Evolutionary conservation across 1,140 invertebrate species (phyloP), one percentile per base, ranked within the genome.

Genomic region (Diabrotica undecimpunctata): DNA sequence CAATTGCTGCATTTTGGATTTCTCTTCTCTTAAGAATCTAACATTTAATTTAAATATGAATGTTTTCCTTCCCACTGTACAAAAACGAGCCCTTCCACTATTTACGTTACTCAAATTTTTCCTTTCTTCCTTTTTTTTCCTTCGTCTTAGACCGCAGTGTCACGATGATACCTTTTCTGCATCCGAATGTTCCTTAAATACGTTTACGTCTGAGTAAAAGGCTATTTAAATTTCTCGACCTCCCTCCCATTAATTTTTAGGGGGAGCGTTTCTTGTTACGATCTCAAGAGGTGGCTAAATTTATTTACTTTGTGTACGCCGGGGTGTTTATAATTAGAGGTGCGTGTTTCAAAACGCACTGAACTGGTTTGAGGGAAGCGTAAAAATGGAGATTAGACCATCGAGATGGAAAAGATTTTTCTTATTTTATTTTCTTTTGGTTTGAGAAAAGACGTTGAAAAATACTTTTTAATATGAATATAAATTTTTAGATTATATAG

Each of bases 271-370:
- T n/a, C 41, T 46, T 46, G 41, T 46, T 46, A 46, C 41, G 41
- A 46, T 46, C 41, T 46, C 41, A 46, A 46, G n/a, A 46, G 41
- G 41, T 46, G 41, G 41, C 41, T 46, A 46, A 46, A 46, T 46
- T 46, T 46, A 46, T 46, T 46, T 46, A 46, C 41, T 46, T 46
- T 46, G 41, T 46, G 41, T 46, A 46, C 41, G 41, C n/a, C 6
- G 8, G 41, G n/a, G 41, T 46, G 41, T 46, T 46, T 46, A 46
- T 46, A 46, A 46, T 46, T 46, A 46, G 41, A 46, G 41, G n/a
- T 46, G 8, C 41, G 41, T 46, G 41, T 46, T 46, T 3, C 8
- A 46, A 46, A 46, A 46, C 41, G 41, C 41, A 46, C 8, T 4
- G 8, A 46, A 10, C 41, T 10, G 41, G n/a, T 46, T 46, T 46